These are phyloP conservation scores for Leptobrachium leishanense DNA, from an alignment of 2,113 vertebrate genomes.

Conservation along the genomic window DNA sequence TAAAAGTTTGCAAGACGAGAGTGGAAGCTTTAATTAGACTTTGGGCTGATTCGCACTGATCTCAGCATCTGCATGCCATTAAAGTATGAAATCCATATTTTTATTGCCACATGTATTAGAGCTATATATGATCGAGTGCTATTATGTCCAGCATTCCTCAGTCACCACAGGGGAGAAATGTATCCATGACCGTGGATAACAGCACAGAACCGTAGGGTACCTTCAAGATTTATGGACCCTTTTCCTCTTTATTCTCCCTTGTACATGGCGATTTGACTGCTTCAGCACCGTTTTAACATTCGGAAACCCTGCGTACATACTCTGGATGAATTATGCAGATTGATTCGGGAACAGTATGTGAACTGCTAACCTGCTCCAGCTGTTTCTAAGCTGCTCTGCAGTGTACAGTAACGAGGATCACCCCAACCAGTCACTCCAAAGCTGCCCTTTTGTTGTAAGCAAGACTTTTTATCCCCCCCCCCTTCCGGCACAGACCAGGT, in stretches of 20 bases:
- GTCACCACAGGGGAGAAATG: not conserved
- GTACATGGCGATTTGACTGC: not conserved
- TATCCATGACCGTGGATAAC: not conserved
- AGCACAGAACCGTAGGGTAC: not conserved
- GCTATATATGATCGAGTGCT: not conserved
- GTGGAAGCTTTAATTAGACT: slow-evolving; percentile 69
- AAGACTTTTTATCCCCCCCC: not conserved
- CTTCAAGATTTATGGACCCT: not conserved
- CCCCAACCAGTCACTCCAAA: not conserved
- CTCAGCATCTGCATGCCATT: slow-evolving; percentile 79
- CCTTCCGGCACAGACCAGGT: slow-evolving; percentile 13
- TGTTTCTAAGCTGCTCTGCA: not conserved
- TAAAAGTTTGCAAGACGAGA: slow-evolving; percentile 78
- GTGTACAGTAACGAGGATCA: not conserved
- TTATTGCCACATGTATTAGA: not conserved
- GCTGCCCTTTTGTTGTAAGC: not conserved
- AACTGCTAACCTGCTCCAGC: not conserved
- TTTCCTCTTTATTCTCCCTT: not conserved
- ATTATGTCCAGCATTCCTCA: slow-evolving; percentile 12
- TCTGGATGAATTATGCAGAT: not conserved
- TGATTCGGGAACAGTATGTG: not conserved
- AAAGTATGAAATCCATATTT: slow-evolving; percentile 68
- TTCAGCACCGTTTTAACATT: not conserved
- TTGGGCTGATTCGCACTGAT: slow-evolving; percentile 77
- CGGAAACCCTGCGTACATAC: not conserved